Percentiles rank a stretch among this genome's conserved stretches.
phyloP scores from a whole-genome alignment of 2,888 invertebrate genomes.

The Dryocosmus kuriphilus region DNA sequence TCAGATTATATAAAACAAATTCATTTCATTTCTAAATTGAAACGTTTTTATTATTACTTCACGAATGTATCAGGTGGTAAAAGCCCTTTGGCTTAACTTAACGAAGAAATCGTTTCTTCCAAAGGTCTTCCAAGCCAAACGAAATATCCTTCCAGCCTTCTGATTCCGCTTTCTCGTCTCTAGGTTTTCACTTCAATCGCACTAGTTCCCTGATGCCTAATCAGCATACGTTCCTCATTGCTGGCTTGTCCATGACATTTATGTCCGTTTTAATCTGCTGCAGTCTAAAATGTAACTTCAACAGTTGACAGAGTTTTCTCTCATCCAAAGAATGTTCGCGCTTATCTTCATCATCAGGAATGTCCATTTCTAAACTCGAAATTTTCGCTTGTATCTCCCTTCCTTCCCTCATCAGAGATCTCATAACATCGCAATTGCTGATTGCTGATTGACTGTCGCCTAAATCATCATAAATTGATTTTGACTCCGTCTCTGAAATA shows the following conservation, averaged over 20 bases:
- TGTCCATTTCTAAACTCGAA: constrained; percentile 76
- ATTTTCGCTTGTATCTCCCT: constrained; percentile 79
- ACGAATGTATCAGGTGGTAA: too few relatives aligned
- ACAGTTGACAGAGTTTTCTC: constrained; percentile 77
- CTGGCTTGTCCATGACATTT: constrained; percentile 81
- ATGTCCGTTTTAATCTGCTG: constrained; percentile 81
- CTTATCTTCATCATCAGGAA: constrained; percentile 70
- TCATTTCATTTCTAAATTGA: too few relatives aligned
- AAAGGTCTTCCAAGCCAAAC: constrained; percentile 77
- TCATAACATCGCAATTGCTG: constrained; percentile 79
- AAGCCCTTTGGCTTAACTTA: too few relatives aligned
- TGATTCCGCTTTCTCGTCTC: constrained; percentile 60
- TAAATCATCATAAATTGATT: too few relatives aligned
- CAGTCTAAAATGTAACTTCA: constrained; percentile 80
- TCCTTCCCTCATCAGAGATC: constrained; percentile 79
- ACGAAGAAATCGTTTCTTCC: too few relatives aligned
- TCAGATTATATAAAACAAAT: too few relatives aligned
- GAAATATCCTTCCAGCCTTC: constrained; percentile 72
- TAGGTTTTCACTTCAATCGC: constrained; percentile 57
- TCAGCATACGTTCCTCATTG: constrained; percentile 79
- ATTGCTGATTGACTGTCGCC: too few relatives aligned
- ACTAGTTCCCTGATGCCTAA: constrained; percentile 65
- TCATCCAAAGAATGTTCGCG: constrained; percentile 65
- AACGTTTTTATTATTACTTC: too few relatives aligned
- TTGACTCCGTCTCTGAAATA: too few relatives aligned